phyloP scores from a whole-genome alignment of 1,140 invertebrate genomes.

The Aethina tumida region DNA sequence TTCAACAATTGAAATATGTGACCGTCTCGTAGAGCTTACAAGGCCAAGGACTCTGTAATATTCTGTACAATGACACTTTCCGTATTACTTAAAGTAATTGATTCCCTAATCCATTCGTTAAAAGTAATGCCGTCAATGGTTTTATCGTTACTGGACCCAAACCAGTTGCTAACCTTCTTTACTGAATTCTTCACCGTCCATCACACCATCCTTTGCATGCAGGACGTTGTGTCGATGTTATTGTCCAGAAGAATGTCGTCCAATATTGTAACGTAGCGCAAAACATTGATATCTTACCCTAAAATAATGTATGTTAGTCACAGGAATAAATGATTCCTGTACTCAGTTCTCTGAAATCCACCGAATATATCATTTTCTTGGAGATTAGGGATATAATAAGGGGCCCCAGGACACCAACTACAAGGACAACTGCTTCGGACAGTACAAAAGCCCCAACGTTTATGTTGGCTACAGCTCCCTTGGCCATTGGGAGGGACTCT shows the following conservation, averaged over 20 bases:
- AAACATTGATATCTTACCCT: slow-evolving; percentile 7
- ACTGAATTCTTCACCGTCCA: slow-evolving; percentile 24
- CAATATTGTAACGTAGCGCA: slow-evolving; percentile 12
- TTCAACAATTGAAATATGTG: too few species aligned
- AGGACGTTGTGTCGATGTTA: slow-evolving; percentile 27
- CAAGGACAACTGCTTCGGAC: slow-evolving; percentile 25
- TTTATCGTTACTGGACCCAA: slow-evolving; percentile 28
- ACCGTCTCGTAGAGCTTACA: too few species aligned
- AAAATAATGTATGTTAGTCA: neutral
- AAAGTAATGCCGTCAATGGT: slow-evolving; percentile 31
- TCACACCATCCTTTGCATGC: slow-evolving; percentile 27
- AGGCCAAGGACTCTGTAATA: too few species aligned
- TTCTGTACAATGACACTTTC: too few species aligned
- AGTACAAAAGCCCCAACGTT: slow-evolving; percentile 29
- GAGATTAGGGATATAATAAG: slow-evolving; percentile 18
- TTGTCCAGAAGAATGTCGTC: slow-evolving; percentile 26
- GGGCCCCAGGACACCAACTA: slow-evolving; percentile 24
- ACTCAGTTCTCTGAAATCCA: neutral
- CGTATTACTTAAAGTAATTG: too few species aligned
- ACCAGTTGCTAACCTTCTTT: slow-evolving; percentile 19
- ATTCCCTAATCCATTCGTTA: slow-evolving; percentile 27
- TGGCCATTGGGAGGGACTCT: slow-evolving; percentile 21
- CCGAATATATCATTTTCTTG: slow-evolving; percentile 13
- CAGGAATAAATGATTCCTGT: neutral
- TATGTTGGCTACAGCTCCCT: slow-evolving; percentile 27